These are phyloP conservation scores for Drosophila nasuta DNA, from an alignment of 1,140 invertebrate species.

Conservation along the genomic window DNA sequence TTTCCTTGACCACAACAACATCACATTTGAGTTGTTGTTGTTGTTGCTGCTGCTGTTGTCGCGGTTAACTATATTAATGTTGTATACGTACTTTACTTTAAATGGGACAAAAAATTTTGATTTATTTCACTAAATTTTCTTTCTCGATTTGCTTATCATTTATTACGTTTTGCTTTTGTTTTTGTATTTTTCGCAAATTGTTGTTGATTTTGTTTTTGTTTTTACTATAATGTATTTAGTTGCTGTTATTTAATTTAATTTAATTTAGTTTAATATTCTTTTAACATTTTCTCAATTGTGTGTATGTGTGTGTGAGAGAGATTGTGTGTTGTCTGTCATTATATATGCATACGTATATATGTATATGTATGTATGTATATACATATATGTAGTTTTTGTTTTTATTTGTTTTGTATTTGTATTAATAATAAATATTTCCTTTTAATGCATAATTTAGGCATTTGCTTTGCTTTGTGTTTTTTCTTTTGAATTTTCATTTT, in stretches of 20 bases:
- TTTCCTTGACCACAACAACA: not conserved
- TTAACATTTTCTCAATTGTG: conserved; percentile 21
- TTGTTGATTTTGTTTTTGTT: conserved; percentile 23
- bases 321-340: conserved; percentile 17
- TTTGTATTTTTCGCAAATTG: conserved; percentile 21
- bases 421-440: conserved; percentile 37
- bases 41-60: conserved; percentile 8
- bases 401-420: not conserved
- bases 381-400: conserved; percentile 2
- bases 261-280: conserved; percentile 21
- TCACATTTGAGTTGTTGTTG: not conserved
- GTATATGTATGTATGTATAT: conserved; percentile 7
- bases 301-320: conserved; percentile 6
- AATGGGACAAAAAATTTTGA: conserved; percentile 79
- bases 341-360: conserved; percentile 22
- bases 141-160: conserved; percentile 30
- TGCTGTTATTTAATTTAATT: conserved; percentile 27
- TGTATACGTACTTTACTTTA: conserved; percentile 39
- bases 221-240: conserved; percentile 48
- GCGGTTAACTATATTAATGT: conserved; percentile 9
- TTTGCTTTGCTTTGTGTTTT: conserved; percentile 46
- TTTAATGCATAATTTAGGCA: conserved; percentile 44
- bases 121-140: conserved; percentile 71
- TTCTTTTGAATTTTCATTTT: conserved; percentile 18
- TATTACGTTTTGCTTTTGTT: conserved; percentile 29